Conservation (phyloP, 1,140 invertebrate species). For the Limonius californicus region DNA sequence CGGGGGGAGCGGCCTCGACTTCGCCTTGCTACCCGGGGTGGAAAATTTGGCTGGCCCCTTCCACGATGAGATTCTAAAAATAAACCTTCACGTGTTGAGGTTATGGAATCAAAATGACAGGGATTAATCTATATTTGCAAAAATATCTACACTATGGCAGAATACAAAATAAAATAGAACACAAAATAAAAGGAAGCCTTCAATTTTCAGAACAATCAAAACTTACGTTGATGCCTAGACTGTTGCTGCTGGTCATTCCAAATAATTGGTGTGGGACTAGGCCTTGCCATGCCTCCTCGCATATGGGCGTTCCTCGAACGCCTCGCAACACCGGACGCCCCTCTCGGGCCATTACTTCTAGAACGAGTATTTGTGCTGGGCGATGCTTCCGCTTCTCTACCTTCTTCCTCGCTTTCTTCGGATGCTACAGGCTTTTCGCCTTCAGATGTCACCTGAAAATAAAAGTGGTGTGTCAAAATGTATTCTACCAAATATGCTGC, state of each 20-base stretch:
- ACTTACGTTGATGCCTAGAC: neutral
- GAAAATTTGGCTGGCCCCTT: constrained; percentile 5
- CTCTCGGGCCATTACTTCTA: constrained; percentile 38
- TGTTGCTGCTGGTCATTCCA: constrained; percentile 22
- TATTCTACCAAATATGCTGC: too few relatives aligned
- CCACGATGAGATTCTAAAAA: constrained; percentile 10
- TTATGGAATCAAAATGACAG: too few relatives aligned
- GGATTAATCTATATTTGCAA: too few relatives aligned
- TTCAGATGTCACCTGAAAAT: constrained; percentile 53
- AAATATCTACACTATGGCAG: too few relatives aligned
- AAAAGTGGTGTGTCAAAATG: neutral
- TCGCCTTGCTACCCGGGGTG: constrained; percentile 18
- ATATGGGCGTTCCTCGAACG: constrained; percentile 26
- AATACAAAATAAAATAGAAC: too few relatives aligned
- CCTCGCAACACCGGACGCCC: constrained; percentile 24
- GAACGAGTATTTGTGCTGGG: constrained; percentile 53
- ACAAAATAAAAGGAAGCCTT: too few relatives aligned
- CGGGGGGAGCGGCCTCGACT: constrained; percentile 28
- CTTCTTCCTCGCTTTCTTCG: constrained; percentile 58
- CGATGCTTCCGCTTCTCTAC: constrained; percentile 65
- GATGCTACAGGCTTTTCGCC: constrained; percentile 55
- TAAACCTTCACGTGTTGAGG: too few relatives aligned
- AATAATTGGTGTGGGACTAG: constrained; percentile 29
- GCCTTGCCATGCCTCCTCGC: constrained; percentile 19
- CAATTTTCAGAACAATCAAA: too few relatives aligned